Percentiles rank a stretch among this genome's conserved stretches.
phyloP scores from a whole-genome alignment of 2,888 invertebrate species.

The Rosalia funebris region DNA sequence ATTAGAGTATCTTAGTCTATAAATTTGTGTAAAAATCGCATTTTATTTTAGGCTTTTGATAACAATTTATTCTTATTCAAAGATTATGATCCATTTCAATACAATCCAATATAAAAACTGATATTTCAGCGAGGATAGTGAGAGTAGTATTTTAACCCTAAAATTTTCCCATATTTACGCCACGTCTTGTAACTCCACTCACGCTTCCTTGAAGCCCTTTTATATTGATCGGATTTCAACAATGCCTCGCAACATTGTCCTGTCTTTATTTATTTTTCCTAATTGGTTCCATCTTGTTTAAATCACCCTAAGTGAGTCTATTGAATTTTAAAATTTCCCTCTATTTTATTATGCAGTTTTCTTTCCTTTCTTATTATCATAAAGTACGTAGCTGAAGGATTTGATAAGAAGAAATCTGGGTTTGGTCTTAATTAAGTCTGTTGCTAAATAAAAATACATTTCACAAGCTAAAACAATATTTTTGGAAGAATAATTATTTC shows the following conservation, averaged over 20 bases:
- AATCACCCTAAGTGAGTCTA: constrained; percentile 36
- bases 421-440: constrained; percentile 10
- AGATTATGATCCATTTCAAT: too few relatives aligned
- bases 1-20: too few relatives aligned
- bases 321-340: constrained; percentile 37
- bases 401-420: background rate
- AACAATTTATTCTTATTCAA: too few relatives aligned
- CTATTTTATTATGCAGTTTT: constrained; percentile 37
- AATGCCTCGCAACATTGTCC: constrained; percentile 28
- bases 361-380: constrained; percentile 32
- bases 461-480: constrained; percentile 1
- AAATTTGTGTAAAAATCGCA: too few relatives aligned
- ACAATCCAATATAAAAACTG: too few relatives aligned
- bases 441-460: constrained; percentile 9
- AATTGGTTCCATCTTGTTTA: constrained; percentile 36
- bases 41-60: too few relatives aligned
- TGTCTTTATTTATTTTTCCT: constrained; percentile 29
- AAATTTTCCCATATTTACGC: too few relatives aligned
- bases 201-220: too few relatives aligned
- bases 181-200: too few relatives aligned
- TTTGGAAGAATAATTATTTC: too few relatives aligned
- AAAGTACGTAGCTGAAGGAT: constrained; percentile 24
- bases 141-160: too few relatives aligned
- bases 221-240: constrained; percentile 21
- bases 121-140: too few relatives aligned